Evolutionary conservation across 1,140 invertebrate species (phyloP), one percentile per base, ranked within the genome.

Genomic region (Drosophila bipectinata): DNA sequence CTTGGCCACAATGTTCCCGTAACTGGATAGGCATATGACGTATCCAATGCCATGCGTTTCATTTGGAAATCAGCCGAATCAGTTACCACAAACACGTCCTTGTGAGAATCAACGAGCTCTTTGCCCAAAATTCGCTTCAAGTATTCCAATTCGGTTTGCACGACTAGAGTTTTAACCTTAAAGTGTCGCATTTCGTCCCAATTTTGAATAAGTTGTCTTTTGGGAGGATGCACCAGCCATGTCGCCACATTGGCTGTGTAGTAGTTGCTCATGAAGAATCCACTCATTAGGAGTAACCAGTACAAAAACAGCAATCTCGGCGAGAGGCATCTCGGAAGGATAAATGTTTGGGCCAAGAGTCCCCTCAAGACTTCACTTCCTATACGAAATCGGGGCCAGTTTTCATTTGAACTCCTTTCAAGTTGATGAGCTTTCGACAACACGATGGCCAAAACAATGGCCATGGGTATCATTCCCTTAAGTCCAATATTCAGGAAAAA

Each of bases 1-100:
- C 71, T 34, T 1, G 79, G 69, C 83, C 83, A 88, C 1, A 85
- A 10, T 0, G 77, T 74, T 1, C 37, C 18, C 30, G 85, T 90
- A 0, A 85, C 34, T 0, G 85, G 63, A 59, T 90, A 90, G 26
- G 72, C 64, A 51, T 63, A 73, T 1, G 44, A 37, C 1, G 6
- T 51, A 39, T 90, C 83, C 8, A 89, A 24, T 2, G 32, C 12
- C 0, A 32, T 12, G 1, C 83, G 85, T 7, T 48, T 56, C 0
- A 0, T 0, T 37, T 88, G 78, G 14, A 61, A 88, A 0, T 28
- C 9, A 1, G n/a, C 8, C 1, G 14, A 63, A 28, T 15, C 15
- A 8, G 37, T 61, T 6, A 41, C 0, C 1, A 54, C 14, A 9
- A 71, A 34, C 3, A 75, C 1, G 8, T 82, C 69, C 1, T 12